A percentile compares a stretch with the other conserved stretches of the same genome.
Evolutionary conservation across 2,797 vertebrate species (phyloP).

Genomic region (Pseudomugil tenellus): DNA sequence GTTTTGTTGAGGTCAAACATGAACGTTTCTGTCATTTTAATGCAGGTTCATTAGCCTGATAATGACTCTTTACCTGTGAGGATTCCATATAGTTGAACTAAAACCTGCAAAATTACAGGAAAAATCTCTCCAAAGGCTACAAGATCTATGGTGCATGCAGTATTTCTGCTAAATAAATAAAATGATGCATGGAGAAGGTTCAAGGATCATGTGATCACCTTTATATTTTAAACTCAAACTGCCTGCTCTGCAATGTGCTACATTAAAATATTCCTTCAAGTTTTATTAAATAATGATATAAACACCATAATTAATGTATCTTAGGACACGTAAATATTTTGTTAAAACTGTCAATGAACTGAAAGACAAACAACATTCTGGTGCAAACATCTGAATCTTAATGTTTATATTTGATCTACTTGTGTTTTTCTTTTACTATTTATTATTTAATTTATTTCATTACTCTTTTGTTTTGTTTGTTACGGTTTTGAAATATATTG

Average conservation of each 20-base stretch:
- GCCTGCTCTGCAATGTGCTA: neutral
- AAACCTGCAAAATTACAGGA: neutral
- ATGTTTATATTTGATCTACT: too few species aligned
- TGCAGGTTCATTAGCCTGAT: conserved; percentile 5
- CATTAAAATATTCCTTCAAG: neutral
- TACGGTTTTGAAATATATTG: too few species aligned
- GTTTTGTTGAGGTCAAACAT: conserved; percentile 8
- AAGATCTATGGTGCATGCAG: neutral
- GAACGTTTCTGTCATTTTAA: conserved; percentile 19
- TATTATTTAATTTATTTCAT: too few species aligned
- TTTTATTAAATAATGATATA: too few species aligned
- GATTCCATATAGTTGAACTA: neutral
- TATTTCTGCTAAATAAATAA: neutral
- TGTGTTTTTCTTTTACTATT: too few species aligned
- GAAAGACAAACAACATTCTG: too few species aligned
- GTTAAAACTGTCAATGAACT: too few species aligned
- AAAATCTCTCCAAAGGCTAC: neutral
- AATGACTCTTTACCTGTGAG: neutral
- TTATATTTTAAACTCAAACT: neutral
- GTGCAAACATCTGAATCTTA: too few species aligned
- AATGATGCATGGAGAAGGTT: neutral
- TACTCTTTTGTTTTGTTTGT: too few species aligned
- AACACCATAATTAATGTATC: too few species aligned
- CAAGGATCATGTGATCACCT: neutral
- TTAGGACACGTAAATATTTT: too few species aligned